Base-by-base conservation (phyloP, 2,797 vertebrate genomes). In the Rhinatrema bivittatum region DNA sequence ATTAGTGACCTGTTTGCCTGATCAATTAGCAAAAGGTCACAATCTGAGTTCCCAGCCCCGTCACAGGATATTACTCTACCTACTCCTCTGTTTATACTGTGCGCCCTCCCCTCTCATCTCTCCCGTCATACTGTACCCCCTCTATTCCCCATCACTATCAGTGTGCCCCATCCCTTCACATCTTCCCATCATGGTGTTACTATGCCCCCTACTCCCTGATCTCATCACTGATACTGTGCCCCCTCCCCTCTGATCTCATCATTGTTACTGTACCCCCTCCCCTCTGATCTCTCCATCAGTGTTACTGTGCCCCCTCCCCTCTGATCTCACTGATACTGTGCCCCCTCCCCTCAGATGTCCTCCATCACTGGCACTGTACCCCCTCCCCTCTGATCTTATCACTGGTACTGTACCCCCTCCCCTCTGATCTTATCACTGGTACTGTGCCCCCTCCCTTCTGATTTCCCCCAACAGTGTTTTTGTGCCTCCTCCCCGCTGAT, bases 141-240 rank as follows among this genome's bases (percentile, higher is more conserved):
- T 66, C 50, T 53, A 76, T 74, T 52, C 66, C 74, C 40, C 48
- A 68, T 6, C 27, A 43, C 14, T 79, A 71, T 22, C 59, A 54
- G 50, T 77, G n/a, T 28, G 19, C 8, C 2, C 7, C 7, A 16
- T 30, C 15, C 7, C 9, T 16, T 16, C 29, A 71, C 70, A 12
- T 15, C 32, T 33, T n/a, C 21, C 19, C 9, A 21, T 20, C 13
- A 19, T 5, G 6, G 10, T 16, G 8, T 30, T 28, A 16, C n/a
- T 9, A 14, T 10, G 4, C 17, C 11, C 7, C 14, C 14, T n/a
- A 12, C 27, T 7, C 13, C 10, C 17, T 17, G 5, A 10, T 10
- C 4, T 27, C 3, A 10, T 33, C n/a, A 33, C 19, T 6, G n/a
- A n/a, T n/a, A n/a, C 16, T 13, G 3, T 10, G 14, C 15, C 14